Base-by-base conservation (phyloP, 2,113 vertebrate genomes). In the Myotis lucifugus region DNA sequence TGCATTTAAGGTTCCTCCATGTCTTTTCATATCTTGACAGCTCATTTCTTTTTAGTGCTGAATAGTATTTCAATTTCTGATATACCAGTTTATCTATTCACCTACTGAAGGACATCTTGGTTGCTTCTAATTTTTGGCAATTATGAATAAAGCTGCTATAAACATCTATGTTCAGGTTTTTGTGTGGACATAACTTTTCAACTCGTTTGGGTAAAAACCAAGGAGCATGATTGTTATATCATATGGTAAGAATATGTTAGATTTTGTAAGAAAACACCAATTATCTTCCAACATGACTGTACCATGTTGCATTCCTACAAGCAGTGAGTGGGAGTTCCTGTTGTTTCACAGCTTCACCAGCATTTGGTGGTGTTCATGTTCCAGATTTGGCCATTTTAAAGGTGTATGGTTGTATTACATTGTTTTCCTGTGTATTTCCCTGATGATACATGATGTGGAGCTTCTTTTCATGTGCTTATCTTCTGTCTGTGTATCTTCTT, bases 391-490 rank as follows among this genome's bases (percentile, higher is more conserved):
- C 19, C 9, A 21, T 74, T 54, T n/a, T 74, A 18, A 82, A 86
- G 6, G 17, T 7, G 6, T 12, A 37, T 18, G 0, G 8, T 72
- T 11, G 14, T 66, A n/a, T 34, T 34, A 2, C 25, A 1, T 17
- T 52, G 29, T 66, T 74, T 74, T 82, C 37, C 81, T 74, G 32
- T 91, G 74, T 11, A 27, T 46, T 82, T 91, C 18, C 52, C 83
- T 67, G 34, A 37, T 66, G 25, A 37, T 40, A 15, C 11, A 3
- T 12, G 25, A 13, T n/a, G 5, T 12, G 23, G 32, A 64, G 18
- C 29, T 3, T n/a, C 34, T 48, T 86, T 29, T 19, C 17, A 21
- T 32, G 12, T 66, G 56, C 29, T 81, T 64, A 46, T 34, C 34
- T 73, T 14, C 59, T 40, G 23, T 78, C 59, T 13, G 3, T 40